These are phyloP conservation scores for Lathronympha strigana DNA, from an alignment of 2,888 invertebrate species.

Conservation along the genomic window DNA sequence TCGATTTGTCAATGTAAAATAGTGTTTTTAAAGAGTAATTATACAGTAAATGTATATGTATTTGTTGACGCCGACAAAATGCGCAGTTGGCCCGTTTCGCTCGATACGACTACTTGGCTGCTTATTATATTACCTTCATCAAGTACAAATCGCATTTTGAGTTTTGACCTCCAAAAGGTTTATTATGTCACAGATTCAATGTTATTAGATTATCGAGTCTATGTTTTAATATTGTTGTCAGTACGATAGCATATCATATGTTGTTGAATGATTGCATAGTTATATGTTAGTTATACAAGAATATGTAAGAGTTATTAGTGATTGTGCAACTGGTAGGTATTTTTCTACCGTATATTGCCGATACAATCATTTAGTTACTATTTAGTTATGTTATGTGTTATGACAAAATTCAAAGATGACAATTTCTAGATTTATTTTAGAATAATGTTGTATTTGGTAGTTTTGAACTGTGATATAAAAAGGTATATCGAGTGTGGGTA, in stretches of 20 bases:
- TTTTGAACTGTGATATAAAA: conserved; percentile 38
- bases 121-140: conserved; percentile 4
- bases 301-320: conserved; percentile 16
- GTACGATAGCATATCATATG: conserved; percentile 6
- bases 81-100: conserved; percentile 17
- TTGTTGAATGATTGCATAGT: conserved; percentile 5
- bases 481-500: conserved; percentile 27
- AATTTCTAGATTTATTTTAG: conserved; percentile 17
- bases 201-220: not conserved
- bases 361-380: conserved; percentile 7
- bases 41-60: conserved; percentile 7
- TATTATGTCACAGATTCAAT: conserved; percentile 1
- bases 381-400: not conserved
- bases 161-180: not conserved
- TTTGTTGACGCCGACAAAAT: conserved; percentile 19
- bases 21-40: not conserved
- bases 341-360: not conserved
- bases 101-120: conserved; percentile 2
- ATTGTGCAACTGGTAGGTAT: conserved; percentile 12
- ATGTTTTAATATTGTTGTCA: not conserved
- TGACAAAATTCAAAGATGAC: not conserved
- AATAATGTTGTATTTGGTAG: conserved; percentile 23
- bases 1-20: not conserved
- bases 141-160: conserved; percentile 23
- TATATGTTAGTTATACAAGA: conserved; percentile 13